Conservation (phyloP, 2,888 invertebrate species). For the Cybosia mesomella region DNA sequence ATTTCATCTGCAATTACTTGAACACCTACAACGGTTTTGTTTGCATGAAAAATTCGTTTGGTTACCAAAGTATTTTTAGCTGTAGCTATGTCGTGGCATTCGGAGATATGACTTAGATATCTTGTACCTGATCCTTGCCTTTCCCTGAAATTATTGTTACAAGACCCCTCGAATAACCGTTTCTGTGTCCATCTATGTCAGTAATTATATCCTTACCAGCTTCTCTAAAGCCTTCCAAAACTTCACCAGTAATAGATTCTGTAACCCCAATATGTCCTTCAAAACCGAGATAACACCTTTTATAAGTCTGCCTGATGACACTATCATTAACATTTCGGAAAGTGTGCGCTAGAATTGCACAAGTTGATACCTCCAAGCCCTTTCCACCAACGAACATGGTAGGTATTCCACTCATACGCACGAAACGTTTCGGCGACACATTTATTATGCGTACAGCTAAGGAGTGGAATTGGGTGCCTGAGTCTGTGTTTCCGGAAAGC, state of each 20-base stretch:
- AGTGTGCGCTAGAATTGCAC: no score
- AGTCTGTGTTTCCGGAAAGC: no score
- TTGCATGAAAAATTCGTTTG: constrained; percentile 39
- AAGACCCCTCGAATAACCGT: constrained; percentile 29
- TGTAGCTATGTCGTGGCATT: constrained; percentile 23
- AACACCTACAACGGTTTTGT: constrained; percentile 37
- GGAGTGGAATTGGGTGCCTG: no score
- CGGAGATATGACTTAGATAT: constrained; percentile 25
- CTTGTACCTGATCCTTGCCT: constrained; percentile 31
- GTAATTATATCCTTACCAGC: constrained; percentile 24
- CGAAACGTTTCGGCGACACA: no score
- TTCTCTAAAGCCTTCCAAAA: constrained; percentile 34
- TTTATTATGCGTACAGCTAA: no score
- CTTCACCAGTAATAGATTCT: constrained; percentile 27
- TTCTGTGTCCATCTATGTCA: constrained; percentile 32
- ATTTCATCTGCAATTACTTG: constrained; percentile 31
- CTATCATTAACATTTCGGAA: constrained; percentile 29
- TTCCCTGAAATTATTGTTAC: constrained; percentile 20
- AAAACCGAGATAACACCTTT: constrained; percentile 22
- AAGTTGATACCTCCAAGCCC: no score
- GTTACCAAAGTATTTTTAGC: constrained; percentile 36
- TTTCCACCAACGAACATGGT: no score
- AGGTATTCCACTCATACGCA: no score
- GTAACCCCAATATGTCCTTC: constrained; percentile 36
- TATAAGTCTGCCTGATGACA: constrained; percentile 19